Conservation (phyloP, 2,888 invertebrate genomes). For the Chrysolina oricalcia region DNA sequence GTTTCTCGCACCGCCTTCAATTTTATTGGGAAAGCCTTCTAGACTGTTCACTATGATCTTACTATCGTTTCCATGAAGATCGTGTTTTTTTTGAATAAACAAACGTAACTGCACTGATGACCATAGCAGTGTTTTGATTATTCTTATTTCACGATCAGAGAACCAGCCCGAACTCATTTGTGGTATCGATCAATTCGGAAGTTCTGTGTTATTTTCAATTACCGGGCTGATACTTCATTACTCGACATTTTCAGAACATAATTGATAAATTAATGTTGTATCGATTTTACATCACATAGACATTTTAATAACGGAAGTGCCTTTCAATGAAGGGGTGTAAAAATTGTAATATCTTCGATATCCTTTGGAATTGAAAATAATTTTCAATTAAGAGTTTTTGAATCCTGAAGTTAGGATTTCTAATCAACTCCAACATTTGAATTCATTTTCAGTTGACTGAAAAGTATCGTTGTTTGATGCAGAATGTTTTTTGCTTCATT, state of each 20-base stretch:
- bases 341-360: neutral
- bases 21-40: too few relatives aligned
- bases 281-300: conserved; percentile 4
- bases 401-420: too few relatives aligned
- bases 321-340: neutral
- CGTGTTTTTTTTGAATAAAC: too few relatives aligned
- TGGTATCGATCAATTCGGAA: neutral
- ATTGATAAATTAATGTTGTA: conserved; percentile 8
- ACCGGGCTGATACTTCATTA: neutral
- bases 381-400: neutral
- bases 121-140: too few relatives aligned
- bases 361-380: neutral
- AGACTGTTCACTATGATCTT: too few relatives aligned
- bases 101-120: too few relatives aligned
- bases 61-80: too few relatives aligned
- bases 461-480: too few relatives aligned
- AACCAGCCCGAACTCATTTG: neutral
- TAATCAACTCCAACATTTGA: too few relatives aligned
- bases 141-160: neutral
- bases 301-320: neutral
- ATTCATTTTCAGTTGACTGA: too few relatives aligned
- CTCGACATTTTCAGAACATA: neutral
- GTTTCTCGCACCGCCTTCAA: too few relatives aligned
- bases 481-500: too few relatives aligned
- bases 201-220: conserved; percentile 14